Conservation (phyloP, 2,888 invertebrate genomes). For the Drosophila longiperda region DNA sequence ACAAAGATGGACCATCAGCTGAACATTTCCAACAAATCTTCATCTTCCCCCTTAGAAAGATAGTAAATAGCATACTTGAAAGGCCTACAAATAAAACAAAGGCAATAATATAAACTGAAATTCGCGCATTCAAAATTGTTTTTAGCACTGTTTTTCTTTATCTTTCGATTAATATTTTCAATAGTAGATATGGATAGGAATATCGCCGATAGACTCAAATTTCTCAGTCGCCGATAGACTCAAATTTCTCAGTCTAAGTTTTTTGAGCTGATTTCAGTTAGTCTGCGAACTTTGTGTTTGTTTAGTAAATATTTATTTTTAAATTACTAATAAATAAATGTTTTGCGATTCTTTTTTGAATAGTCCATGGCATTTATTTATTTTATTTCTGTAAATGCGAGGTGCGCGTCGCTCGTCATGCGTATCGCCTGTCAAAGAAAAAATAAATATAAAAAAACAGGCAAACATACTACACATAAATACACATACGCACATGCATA, state of each 20-base stretch:
- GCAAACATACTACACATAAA: not conserved
- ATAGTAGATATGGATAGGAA: not conserved
- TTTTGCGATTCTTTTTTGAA: not conserved
- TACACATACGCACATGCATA: not conserved
- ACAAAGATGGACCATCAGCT: not conserved
- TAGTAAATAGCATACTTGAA: not conserved
- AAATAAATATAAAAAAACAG: not conserved
- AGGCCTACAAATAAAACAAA: not conserved
- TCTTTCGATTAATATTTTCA: not conserved
- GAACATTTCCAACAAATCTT: not conserved
- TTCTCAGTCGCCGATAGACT: not conserved
- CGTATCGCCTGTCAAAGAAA: slow-evolving; percentile 23
- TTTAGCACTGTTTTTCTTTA: not conserved
- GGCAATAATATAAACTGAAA: not conserved
- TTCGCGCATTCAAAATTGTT: not conserved
- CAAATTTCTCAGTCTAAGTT: not conserved
- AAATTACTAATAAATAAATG: too few relatives aligned
- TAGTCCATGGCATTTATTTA: not conserved
- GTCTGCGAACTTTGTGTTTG: not conserved
- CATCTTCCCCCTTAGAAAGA: too few relatives aligned
- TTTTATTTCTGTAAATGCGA: slow-evolving; percentile 16
- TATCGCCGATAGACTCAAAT: not conserved
- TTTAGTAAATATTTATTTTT: not conserved
- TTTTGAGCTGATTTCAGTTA: not conserved
- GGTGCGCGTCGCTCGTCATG: slow-evolving; percentile 27